These are phyloP conservation scores for Edolisoma coerulescens DNA, from an alignment of 2,113 vertebrate genomes.

Conservation along the genomic window DNA sequence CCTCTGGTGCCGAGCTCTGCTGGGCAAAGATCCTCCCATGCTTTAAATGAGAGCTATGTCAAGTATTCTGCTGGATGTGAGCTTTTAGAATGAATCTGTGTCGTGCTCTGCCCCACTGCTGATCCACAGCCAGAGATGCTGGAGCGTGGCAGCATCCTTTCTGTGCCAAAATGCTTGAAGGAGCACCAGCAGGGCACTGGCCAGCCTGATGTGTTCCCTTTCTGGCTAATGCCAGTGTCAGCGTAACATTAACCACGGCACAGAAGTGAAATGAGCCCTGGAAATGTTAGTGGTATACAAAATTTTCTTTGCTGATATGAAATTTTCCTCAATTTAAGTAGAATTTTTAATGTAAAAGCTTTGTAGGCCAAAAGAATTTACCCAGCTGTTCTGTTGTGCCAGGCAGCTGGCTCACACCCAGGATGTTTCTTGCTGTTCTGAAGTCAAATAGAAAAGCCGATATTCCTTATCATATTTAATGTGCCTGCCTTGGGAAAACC, in stretches of 20 bases:
- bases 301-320: background rate
- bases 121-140: background rate
- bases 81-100: background rate
- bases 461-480: background rate
- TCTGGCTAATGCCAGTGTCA: background rate
- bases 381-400: background rate
- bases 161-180: background rate
- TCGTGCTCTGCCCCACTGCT: background rate
- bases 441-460: background rate
- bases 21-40: background rate
- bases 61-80: background rate
- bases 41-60: background rate
- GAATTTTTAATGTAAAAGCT: background rate
- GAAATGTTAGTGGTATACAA: background rate
- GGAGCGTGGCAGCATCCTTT: background rate
- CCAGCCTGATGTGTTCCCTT: background rate
- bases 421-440: background rate
- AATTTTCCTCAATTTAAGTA: background rate
- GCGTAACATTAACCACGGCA: background rate
- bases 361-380: background rate
- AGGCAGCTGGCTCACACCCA: background rate
- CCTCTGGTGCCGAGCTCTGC: background rate
- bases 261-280: background rate
- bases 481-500: background rate
- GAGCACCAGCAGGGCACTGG: background rate